Percentiles rank a stretch among this genome's conserved stretches.
These are phyloP conservation scores for Zaprionus lachaisei DNA, from an alignment of 1,140 invertebrate genomes.

Conservation along the genomic window DNA sequence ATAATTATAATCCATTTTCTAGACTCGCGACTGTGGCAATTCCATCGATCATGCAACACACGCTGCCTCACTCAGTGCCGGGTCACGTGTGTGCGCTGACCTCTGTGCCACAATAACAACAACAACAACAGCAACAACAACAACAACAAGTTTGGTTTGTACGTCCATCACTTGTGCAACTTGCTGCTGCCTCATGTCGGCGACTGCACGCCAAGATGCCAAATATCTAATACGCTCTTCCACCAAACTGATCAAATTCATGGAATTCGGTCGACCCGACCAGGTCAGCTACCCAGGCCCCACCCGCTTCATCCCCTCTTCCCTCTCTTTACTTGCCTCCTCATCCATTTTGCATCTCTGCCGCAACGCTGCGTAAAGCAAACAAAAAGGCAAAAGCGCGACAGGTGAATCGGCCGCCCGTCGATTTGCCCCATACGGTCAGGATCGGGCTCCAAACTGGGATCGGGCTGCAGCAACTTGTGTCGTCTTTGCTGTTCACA, in stretches of 20 bases:
- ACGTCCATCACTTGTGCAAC: neutral
- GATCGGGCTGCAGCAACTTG: slow-evolving; percentile 7
- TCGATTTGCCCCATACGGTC: slow-evolving; percentile 75
- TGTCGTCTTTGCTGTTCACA: slow-evolving; percentile 60
- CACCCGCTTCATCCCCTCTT: neutral
- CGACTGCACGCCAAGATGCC: slow-evolving; percentile 66
- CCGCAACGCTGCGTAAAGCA: slow-evolving; percentile 61
- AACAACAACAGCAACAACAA: slow-evolving; percentile 25
- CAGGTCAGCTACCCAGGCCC: slow-evolving; percentile 29
- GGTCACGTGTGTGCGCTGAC: slow-evolving; percentile 80
- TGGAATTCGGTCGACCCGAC: slow-evolving; percentile 69
- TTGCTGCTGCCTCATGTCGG: slow-evolving; percentile 31
- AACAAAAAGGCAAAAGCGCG: slow-evolving; percentile 77
- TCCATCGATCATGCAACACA: slow-evolving; percentile 73
- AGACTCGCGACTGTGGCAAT: slow-evolving; percentile 56
- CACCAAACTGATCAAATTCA: slow-evolving; percentile 79
- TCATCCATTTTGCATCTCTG: slow-evolving; percentile 52
- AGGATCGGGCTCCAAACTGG: slow-evolving; percentile 10
- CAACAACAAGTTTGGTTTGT: slow-evolving; percentile 7
- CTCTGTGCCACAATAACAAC: slow-evolving; percentile 46
- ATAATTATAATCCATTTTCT: slow-evolving; percentile 81
- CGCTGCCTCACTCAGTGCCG: slow-evolving; percentile 5
- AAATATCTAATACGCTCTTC: slow-evolving; percentile 78
- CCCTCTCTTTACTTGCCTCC: slow-evolving; percentile 19
- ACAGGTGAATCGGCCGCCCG: slow-evolving; percentile 80